Percentiles rank a stretch among this genome's conserved stretches.
Conservation (phyloP, 2,888 invertebrate genomes). For the Lydus trimaculatus region DNA sequence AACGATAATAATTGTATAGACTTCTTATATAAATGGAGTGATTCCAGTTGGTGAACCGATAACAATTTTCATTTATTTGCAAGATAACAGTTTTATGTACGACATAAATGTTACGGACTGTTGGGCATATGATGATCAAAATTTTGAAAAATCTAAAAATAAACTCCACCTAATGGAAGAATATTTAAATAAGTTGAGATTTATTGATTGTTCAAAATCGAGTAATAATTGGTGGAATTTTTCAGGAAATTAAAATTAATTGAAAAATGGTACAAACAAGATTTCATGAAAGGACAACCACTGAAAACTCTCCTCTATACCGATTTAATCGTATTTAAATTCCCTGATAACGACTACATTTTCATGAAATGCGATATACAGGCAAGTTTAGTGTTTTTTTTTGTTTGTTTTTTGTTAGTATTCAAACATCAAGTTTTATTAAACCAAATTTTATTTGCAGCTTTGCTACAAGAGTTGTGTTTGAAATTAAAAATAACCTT, state of each 20-base stretch:
- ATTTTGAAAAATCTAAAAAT: constrained; percentile 61
- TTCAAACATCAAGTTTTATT: background rate
- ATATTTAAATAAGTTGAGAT: constrained; percentile 16
- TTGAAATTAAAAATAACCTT: constrained; percentile 49
- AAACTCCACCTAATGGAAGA: constrained; percentile 34
- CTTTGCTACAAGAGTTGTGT: constrained; percentile 34
- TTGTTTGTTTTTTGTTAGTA: no score
- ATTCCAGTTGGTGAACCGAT: constrained; percentile 76
- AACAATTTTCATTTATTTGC: constrained; percentile 73
- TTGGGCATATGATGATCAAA: constrained; percentile 74
- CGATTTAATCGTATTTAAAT: constrained; percentile 75
- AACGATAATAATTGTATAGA: constrained; percentile 58
- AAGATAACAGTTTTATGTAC: constrained; percentile 69
- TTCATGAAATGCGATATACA: constrained; percentile 78
- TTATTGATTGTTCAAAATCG: background rate
- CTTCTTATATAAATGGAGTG: constrained; percentile 67
- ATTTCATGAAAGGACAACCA: constrained; percentile 21
- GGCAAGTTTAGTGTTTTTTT: constrained; percentile 58
- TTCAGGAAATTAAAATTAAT: constrained; percentile 70
- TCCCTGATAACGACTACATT: constrained; percentile 76
- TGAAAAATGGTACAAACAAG: constrained; percentile 69
- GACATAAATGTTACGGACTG: constrained; percentile 76
- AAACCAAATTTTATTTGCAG: constrained; percentile 24
- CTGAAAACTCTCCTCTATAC: constrained; percentile 61
- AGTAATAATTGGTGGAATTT: background rate